Percentiles rank a stretch among this genome's conserved stretches.
Evolutionary conservation across 2,113 vertebrate species (phyloP).

Genomic region (Dromaius novaehollandiae): DNA sequence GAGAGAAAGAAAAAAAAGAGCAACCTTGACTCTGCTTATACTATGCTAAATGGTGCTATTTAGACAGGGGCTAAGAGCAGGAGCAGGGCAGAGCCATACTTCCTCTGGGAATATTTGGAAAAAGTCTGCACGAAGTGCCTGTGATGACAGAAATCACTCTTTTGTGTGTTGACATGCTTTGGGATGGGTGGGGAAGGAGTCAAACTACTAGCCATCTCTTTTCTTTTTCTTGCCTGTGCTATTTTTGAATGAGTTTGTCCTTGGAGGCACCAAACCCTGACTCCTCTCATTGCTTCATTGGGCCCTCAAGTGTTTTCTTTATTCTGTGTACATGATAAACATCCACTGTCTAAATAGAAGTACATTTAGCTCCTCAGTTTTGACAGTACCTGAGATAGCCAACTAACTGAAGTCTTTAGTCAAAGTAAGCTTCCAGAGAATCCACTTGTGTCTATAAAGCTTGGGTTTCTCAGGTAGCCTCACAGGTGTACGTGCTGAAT

Average conservation of each 20-base stretch:
- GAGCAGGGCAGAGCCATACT: background rate
- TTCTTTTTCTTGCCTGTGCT: background rate
- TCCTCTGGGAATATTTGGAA: constrained; percentile 17
- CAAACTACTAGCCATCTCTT: background rate
- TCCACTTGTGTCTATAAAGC: background rate
- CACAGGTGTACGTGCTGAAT: background rate
- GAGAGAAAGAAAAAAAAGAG: background rate
- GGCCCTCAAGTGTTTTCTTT: background rate
- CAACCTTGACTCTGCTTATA: constrained; percentile 33
- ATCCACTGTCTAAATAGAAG: background rate
- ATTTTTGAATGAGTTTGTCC: background rate
- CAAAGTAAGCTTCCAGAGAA: background rate
- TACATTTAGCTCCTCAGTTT: background rate
- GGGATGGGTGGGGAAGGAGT: background rate
- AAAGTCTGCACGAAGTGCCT: background rate
- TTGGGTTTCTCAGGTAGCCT: background rate
- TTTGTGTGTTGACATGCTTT: constrained; percentile 3
- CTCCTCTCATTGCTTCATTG: background rate
- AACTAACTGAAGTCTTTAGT: background rate
- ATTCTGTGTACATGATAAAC: background rate
- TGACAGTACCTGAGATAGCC: background rate
- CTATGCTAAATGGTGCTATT: constrained; percentile 1
- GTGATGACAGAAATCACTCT: constrained; percentile 4
- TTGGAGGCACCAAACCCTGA: background rate
- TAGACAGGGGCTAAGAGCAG: background rate